These are phyloP conservation scores for Lasioglossum baleicum DNA, from an alignment of 1,140 invertebrate species.

Conservation along the genomic window DNA sequence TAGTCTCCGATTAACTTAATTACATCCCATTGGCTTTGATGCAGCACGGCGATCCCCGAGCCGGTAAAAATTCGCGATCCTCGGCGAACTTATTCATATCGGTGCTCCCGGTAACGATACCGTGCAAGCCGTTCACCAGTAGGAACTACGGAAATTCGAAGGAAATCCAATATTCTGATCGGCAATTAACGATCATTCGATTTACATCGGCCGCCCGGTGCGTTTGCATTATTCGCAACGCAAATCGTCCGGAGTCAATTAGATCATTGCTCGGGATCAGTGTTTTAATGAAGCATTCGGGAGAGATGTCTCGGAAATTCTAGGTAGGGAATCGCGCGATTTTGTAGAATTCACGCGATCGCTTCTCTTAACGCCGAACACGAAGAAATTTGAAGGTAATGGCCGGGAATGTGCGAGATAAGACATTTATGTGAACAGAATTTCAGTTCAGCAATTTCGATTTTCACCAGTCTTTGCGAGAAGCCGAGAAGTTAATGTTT, in stretches of 20 bases:
- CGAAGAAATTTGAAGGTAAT: background rate
- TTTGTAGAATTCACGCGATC: background rate
- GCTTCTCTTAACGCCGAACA: too few species aligned
- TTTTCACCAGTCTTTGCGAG: too few species aligned
- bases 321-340: background rate
- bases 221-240: conserved; percentile 11
- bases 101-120: conserved; percentile 14
- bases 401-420: background rate
- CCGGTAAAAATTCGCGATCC: conserved; percentile 25
- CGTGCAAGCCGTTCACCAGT: too few species aligned
- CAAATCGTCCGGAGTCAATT: conserved; percentile 17
- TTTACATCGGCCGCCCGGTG: background rate
- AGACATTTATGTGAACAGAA: too few species aligned
- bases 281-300: background rate
- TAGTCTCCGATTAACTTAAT: conserved; percentile 74
- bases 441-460: too few species aligned
- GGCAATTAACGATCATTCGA: conserved; percentile 28
- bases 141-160: background rate
- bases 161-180: conserved; percentile 8
- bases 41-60: conserved; percentile 1
- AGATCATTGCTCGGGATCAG: background rate
- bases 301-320: background rate
- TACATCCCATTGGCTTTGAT: conserved; percentile 63
- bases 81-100: conserved; percentile 23
- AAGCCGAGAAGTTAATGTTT: too few species aligned